Percentiles rank a stretch among this genome's conserved stretches.
Evolutionary conservation across 2,113 vertebrate genomes (phyloP).

Genomic region (Erpornis zantholeuca): DNA sequence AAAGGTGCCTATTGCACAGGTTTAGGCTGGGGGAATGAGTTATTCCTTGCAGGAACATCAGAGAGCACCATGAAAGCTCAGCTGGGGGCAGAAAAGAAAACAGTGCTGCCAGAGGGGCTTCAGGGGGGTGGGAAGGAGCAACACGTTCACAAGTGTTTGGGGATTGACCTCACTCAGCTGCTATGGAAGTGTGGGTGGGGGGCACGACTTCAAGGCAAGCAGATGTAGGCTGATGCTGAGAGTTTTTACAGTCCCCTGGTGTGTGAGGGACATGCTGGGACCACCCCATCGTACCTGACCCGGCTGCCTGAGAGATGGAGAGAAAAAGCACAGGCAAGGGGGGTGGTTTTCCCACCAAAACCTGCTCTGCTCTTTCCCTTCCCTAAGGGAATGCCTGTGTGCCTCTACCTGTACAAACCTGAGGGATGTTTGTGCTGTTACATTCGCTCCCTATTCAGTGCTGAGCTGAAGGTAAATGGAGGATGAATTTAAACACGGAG

Average conservation of each 20-base stretch:
- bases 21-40: neutral
- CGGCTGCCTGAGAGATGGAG: rapidly evolving
- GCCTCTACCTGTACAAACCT: neutral
- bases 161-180: neutral
- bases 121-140: neutral
- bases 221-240: neutral
- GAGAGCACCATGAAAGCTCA: neutral
- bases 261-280: neutral
- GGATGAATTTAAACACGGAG: neutral
- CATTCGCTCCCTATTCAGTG: rapidly evolving
- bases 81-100: neutral
- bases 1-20: neutral
- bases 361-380: neutral
- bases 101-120: neutral
- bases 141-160: neutral
- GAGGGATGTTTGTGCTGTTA: rapidly evolving
- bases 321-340: neutral
- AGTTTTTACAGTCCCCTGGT: slow-evolving; percentile 26
- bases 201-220: neutral
- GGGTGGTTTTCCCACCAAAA: neutral
- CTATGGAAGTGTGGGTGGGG: neutral
- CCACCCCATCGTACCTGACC: neutral
- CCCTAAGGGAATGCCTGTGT: neutral
- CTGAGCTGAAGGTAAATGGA: neutral
- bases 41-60: neutral